Evolutionary conservation across 2,888 invertebrate genomes (phyloP), one percentile per base, ranked within the genome.

Genomic region (Chironomus tentans): DNA sequence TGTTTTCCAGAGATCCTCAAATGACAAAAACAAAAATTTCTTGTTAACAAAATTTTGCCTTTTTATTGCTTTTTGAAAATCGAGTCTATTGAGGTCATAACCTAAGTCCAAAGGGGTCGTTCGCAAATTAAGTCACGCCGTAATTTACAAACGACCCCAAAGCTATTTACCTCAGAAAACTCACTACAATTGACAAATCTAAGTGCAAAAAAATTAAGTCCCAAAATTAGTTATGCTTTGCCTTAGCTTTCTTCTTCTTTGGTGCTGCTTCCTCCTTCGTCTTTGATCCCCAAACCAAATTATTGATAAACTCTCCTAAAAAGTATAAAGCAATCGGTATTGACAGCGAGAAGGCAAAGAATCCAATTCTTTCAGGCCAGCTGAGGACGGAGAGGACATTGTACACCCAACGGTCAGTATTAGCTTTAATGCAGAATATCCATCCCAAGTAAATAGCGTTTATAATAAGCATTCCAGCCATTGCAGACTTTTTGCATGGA

Each of bases 261-360:
- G 65, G 13, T 65, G 65, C 6, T 15, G 56, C 1, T 1, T 56
- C 18, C 2, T 56, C 56, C 4, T 65, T 10, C 4, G 21, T 22
- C 5, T 22, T 13, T 22, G 65, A 24, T 65, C 21, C 88, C 94
- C 94, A 94, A 77, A 92, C 84, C 78, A 87, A 83, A 78, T 84
- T 87, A 81, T 94, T 92, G 72, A 93, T 80, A 77, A 85, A 86
- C 82, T 94, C 93, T 48, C 95, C 95, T 56, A 89, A 78, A 76
- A 87, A 81, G 80, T 89, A 90, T 65, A 87, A 81, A 2, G 80
- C 77, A 7, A 82, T 78, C 15, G 85, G 83, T 79, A 91, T 84
- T 2, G 83, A 82, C 71, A 91, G 83, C 77, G 89, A 86, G 6
- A 86, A 85, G 10, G 87, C 77, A 80, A 93, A 90, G 83, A 95